Conservation (phyloP, 2,888 invertebrate species). For the Tetheella fluctuosa region DNA sequence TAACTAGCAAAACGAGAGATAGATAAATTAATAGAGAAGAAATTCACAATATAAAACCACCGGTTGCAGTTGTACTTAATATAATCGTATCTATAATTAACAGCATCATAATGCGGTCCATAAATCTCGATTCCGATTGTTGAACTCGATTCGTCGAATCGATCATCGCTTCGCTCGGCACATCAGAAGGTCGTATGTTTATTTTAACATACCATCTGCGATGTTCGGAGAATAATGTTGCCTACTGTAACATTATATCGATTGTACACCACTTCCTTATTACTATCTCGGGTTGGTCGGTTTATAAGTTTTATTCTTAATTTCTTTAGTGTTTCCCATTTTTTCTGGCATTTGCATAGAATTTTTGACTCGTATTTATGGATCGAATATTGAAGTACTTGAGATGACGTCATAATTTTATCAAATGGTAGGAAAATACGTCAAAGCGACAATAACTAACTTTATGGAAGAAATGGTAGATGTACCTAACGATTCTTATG, state of each 20-base stretch:
- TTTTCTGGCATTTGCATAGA: not conserved
- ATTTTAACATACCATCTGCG: constrained; percentile 27
- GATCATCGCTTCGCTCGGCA: constrained; percentile 18
- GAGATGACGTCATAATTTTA: no score
- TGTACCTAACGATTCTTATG: no score
- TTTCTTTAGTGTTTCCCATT: not conserved
- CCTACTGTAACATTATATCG: not conserved
- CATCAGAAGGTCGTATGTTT: constrained; percentile 26
- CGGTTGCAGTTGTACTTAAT: constrained; percentile 28
- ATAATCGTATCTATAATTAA: not conserved
- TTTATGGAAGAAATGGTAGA: not conserved
- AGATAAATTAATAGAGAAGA: no score
- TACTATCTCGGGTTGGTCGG: not conserved
- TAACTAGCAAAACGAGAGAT: no score
- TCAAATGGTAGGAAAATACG: no score
- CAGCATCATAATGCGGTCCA: not conserved
- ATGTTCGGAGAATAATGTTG: constrained; percentile 33
- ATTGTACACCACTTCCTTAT: not conserved
- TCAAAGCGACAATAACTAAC: no score
- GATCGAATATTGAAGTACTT: no score
- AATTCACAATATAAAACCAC: no score
- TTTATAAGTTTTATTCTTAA: not conserved
- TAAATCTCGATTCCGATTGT: constrained; percentile 15
- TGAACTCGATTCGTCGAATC: constrained; percentile 21
- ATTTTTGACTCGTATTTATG: no score